Percentiles rank a stretch among this genome's conserved stretches.
Evolutionary conservation across 2,888 invertebrate genomes (phyloP).

Genomic region (Cryptus armator): DNA sequence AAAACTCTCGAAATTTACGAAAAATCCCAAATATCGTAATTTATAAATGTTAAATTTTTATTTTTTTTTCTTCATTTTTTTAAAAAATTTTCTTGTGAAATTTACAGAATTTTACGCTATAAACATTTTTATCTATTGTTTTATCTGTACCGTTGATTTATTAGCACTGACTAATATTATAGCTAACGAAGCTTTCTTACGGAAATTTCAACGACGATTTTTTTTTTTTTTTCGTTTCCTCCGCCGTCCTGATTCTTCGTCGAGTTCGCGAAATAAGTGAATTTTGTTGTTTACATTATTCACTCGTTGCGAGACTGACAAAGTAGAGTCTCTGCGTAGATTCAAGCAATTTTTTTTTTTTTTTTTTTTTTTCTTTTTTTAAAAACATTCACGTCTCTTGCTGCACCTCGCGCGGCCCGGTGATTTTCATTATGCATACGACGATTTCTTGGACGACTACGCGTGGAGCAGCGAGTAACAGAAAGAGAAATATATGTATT

Average conservation of each 20-base stretch:
- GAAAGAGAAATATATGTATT: constrained; percentile 10
- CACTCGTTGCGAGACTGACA: constrained; percentile 8
- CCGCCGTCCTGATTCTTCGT: not conserved
- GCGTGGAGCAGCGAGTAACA: not conserved
- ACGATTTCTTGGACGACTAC: constrained; percentile 27
- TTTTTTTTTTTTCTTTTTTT: too few relatives aligned
- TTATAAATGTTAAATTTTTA: too few relatives aligned
- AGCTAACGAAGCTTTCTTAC: not conserved
- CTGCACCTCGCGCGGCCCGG: not conserved
- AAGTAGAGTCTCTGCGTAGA: not conserved
- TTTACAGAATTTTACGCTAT: too few relatives aligned
- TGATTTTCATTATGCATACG: constrained; percentile 55
- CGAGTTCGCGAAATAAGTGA: not conserved
- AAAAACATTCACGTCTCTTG: not conserved
- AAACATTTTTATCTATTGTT: too few relatives aligned
- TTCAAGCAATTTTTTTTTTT: constrained; percentile 1
- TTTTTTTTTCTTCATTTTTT: too few relatives aligned
- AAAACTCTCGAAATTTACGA: not conserved
- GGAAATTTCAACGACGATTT: not conserved
- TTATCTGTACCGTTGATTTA: not conserved
- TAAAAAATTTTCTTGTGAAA: too few relatives aligned
- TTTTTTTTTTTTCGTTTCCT: not conserved
- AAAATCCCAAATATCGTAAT: too few relatives aligned
- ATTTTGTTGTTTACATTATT: constrained; percentile 11
- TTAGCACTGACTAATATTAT: not conserved